Base-by-base conservation (phyloP, 2,797 vertebrate species). In the Distichodus sexfasciatus region DNA sequence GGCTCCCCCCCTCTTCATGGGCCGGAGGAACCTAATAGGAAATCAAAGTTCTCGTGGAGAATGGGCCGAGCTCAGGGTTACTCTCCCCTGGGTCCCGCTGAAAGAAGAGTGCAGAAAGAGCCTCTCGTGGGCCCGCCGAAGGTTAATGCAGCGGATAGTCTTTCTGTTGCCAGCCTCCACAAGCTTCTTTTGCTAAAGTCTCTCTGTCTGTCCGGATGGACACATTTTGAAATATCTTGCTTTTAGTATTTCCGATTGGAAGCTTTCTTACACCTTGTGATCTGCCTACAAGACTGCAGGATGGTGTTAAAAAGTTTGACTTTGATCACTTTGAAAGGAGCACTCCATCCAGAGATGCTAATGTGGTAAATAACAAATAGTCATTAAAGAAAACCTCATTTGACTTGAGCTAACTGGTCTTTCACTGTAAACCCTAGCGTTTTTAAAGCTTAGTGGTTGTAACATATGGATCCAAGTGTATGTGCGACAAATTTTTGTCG, bases 41-140 rank as follows among this genome's bases (percentile, higher is more conserved):
- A 99, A 98, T 99, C 97, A 99, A 99, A 99, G 97, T 96, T 97
- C 76, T 86, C 82, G 80, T 82, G 87, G 93, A 98, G 96, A 99
- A 98, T 95, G 94, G 95, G 82, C 83, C 79, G 83, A 92, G 94
- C 94, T 98, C 93, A 95, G 91, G 91, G 89, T 97, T 90, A 96
- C 96, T 91, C 87, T 99, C 97, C 96, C 97, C 86, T 94, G 97
- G 94, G 96, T 87, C 92, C 84, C 61, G 94, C 93, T 98, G 95
- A 97, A 98, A 99, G 95, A 98, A 94, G 92, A 96, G 94, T 93
- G 94, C 90, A 93, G 88, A 91, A 94, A 92, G 92, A 79, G 90
- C 92, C n/a, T 92, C 90, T 93, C 87, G 87, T 83, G 93, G 92
- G 83, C 91, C 88, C 90, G 91, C 83, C 87, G 93, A 94, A 94